Evolutionary conservation across 2,888 invertebrate genomes (phyloP), one percentile per base, ranked within the genome.

Genomic region (Rosalia funebris): DNA sequence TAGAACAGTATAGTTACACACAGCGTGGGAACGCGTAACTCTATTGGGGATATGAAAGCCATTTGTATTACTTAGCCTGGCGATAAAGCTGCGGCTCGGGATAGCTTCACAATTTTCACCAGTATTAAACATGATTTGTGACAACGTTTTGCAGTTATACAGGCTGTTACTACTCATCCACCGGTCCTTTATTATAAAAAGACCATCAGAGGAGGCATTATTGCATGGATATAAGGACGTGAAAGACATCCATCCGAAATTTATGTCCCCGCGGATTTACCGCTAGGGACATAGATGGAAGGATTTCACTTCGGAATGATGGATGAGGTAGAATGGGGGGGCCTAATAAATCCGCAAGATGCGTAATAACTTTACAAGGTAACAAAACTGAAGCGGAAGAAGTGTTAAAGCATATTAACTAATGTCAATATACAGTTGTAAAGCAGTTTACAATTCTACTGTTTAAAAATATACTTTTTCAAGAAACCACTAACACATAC

Each of bases 31-130:
- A 60, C 62, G 69, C 66, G 66, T 68, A 72, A 73, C 74, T 74
- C 75, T 74, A 76, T 76, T 72, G 76, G 74, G 78, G 77, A 76
- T 79, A 76, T 75, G 77, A 75, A 74, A 75, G 76, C 79, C 82
- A 83, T 84, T 83, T 81, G 82, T 84, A 83, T 83, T 84, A 83
- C 83, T 83, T 83, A 83, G 81, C 79, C 77, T 76, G 77, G 78
- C 83, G 82, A 83, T 84, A 83, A 83, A 83, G 83, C 78, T 74
- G 75, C 76, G 75, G 76, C 76, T 74, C 72, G 78, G 79, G 78
- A 79, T 79, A 75, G 78, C 78, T 78, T 79, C 79, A 79, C 80
- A 79, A 80, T 80, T 80, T 80, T 81, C 80, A 74, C 79, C 72
- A 77, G 80, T 79, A 80, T 80, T 81, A 80, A 81, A 80, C 76